A percentile compares a stretch with the other conserved stretches of the same genome.
Conservation (phyloP, 1,140 invertebrate species). For the Holotrichia oblita region DNA sequence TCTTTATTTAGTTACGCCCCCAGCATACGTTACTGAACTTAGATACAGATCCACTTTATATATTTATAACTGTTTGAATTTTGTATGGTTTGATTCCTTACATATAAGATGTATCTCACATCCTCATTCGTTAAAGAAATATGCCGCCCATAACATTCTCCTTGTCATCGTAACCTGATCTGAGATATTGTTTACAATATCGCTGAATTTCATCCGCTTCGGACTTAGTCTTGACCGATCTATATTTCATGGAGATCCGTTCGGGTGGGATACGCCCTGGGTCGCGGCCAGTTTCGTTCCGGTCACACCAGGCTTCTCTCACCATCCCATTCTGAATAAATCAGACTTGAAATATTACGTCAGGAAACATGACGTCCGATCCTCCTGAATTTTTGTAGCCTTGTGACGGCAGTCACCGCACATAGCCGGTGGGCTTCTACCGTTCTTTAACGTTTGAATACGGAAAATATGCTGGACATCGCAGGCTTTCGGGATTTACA, state of each 20-base stretch:
- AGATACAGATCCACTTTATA: too few relatives aligned
- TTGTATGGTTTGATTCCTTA: background rate
- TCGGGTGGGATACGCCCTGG: background rate
- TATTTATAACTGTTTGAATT: background rate
- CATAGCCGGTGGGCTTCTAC: background rate
- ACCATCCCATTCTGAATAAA: background rate
- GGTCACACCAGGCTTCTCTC: background rate
- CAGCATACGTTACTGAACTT: too few relatives aligned
- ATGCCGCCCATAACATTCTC: background rate
- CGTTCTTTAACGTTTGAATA: background rate
- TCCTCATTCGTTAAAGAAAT: background rate
- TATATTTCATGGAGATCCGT: conserved; percentile 3
- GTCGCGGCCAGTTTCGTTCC: background rate
- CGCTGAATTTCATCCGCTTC: background rate
- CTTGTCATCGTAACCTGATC: background rate
- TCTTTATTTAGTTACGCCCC: too few relatives aligned
- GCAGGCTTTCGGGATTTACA: background rate
- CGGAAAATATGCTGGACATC: background rate
- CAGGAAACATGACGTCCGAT: background rate
- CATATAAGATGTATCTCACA: background rate
- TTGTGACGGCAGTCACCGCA: background rate
- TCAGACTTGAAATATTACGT: conserved; percentile 7
- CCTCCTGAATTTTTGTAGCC: background rate
- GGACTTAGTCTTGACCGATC: background rate
- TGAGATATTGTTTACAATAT: conserved; percentile 14